Conservation (phyloP, 1,140 invertebrate genomes). For the Drosophila sulfurigaster region DNA sequence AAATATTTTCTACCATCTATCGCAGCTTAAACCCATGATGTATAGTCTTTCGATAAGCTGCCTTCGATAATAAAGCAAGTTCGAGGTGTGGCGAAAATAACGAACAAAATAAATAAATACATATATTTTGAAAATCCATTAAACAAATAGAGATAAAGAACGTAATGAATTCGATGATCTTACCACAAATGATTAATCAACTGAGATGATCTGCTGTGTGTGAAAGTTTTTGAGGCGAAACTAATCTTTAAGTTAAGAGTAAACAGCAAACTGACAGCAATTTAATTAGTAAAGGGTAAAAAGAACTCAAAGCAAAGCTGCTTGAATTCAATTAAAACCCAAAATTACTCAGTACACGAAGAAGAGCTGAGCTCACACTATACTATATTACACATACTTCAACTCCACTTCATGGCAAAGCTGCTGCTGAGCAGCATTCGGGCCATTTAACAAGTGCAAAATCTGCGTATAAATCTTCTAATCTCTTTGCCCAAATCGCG, state of each 20-base stretch:
- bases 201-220: background rate
- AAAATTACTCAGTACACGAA: conserved; percentile 18
- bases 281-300: background rate
- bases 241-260: background rate
- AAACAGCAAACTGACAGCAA: too few relatives aligned
- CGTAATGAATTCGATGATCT: conserved; percentile 47
- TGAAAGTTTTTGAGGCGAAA: background rate
- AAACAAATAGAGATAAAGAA: conserved; percentile 10
- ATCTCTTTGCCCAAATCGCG: conserved; percentile 62
- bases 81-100: conserved; percentile 1
- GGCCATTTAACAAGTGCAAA: conserved; percentile 70
- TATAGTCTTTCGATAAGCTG: conserved; percentile 67
- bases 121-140: conserved; percentile 21
- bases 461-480: conserved; percentile 77
- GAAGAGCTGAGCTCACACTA: background rate
- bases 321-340: conserved; percentile 57
- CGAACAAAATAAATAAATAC: conserved; percentile 13
- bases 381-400: background rate
- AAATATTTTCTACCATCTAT: conserved; percentile 71
- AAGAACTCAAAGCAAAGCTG: conserved; percentile 17
- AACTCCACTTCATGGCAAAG: background rate
- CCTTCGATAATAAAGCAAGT: background rate
- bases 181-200: conserved; percentile 1
- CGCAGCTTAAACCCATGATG: conserved; percentile 70
- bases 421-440: conserved; percentile 24